Evolutionary conservation across 2,113 vertebrate species (phyloP), one percentile per base, ranked within the genome.

Genomic region (Eublepharis macularius): DNA sequence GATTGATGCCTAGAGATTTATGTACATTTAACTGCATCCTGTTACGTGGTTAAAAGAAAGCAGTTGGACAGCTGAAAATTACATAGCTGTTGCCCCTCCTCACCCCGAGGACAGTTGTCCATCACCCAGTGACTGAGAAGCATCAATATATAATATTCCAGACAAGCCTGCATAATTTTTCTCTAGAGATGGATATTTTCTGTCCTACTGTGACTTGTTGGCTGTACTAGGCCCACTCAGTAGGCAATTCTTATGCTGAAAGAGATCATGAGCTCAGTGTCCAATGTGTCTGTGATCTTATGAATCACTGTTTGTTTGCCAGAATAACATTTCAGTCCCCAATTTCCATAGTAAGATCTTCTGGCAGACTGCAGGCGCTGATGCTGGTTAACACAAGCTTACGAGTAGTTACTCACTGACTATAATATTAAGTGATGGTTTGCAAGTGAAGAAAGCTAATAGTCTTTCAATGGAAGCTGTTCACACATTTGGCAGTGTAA

Each of bases 31-130:
- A 70, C 66, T 41, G 39, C 65, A 24, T 70, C n/a, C 6, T 36
- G 83, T 12, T 17, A 86, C 66, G 11, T 80, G 57, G 76, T 84
- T 66, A 21, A 41, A 87, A 84, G 65, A 82, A 85, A 86, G 21
- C 1, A 84, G 13, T 65, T 86, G 11, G 73, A 88, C 47, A 54
- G 26, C 90, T 89, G 29, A 34, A 81, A 82, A 26, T n/a, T 39
- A 29, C 24, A 43, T 10, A 9, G 2, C 81, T 47, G 76, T 90
- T 87, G n/a, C 87, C 32, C 11, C 17, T 82, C 43, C 54, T 88
- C 34, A 73, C n/a, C 83, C 32, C 10, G 87, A 65, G 82, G 57
- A 29, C 2, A 1, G 34, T 12, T 76, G 41, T 24, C 86, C 75
- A 29, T 57, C 51, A 39, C 12, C 80, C 72, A 14, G 14, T 89